Percentiles rank a stretch among this genome's conserved stretches.
Conservation (phyloP, 2,797 vertebrate species). For the Phrynocephalus vlangalii region DNA sequence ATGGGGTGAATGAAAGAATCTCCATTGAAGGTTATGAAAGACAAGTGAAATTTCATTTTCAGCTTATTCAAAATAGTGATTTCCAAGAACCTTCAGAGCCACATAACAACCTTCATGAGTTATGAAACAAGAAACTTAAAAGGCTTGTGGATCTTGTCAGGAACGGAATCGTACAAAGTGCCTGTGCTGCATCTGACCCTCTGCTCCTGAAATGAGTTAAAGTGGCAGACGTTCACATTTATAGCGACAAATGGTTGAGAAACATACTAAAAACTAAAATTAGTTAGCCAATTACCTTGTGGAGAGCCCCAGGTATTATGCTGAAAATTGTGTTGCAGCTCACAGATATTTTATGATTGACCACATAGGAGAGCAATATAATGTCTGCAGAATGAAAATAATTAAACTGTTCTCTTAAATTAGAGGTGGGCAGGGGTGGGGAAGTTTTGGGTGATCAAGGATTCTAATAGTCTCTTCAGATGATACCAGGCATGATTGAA, state of each 20-base stretch:
- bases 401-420: slow-evolving; percentile 12
- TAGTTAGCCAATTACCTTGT: background rate
- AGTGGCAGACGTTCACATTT: no score
- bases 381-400: background rate
- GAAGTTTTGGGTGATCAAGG: no score
- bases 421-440: no score
- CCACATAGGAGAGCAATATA: background rate
- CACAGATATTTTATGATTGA: background rate
- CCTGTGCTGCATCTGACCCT: background rate
- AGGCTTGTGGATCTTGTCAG: slow-evolving; percentile 25
- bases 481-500: no score
- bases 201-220: background rate
- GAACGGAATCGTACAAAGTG: background rate
- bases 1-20: slow-evolving; percentile 94
- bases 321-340: background rate
- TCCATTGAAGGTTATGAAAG: slow-evolving; percentile 87
- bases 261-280: slow-evolving; percentile 5
- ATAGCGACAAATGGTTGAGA: background rate
- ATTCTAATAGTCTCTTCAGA: no score
- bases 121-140: slow-evolving; percentile 74
- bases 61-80: slow-evolving; percentile 92
- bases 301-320: background rate
- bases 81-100: slow-evolving; percentile 74
- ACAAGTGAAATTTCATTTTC: slow-evolving; percentile 88
- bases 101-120: slow-evolving; percentile 82